Conservation (phyloP, 2,888 invertebrate species). For the Isoperla grammatica region DNA sequence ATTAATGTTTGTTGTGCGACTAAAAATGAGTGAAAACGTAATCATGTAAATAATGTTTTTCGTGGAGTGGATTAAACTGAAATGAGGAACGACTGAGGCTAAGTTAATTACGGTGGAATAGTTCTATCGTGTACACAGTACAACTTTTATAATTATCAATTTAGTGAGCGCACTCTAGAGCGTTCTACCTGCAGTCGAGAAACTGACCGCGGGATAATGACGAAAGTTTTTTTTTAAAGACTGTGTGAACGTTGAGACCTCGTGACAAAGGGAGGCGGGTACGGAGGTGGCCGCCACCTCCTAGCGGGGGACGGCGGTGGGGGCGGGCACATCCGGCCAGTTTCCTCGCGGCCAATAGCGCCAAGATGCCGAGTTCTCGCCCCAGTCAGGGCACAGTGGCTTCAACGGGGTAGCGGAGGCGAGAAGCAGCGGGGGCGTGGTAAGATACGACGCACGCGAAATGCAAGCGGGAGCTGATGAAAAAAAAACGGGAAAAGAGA, state of each 20-base stretch:
- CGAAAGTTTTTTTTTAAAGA: conserved; percentile 9
- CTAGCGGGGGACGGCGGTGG: conserved; percentile 5
- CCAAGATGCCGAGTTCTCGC: conserved; percentile 19
- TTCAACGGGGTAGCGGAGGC: conserved; percentile 14
- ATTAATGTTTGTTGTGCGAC: conserved; percentile 9
- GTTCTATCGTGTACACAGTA: conserved; percentile 14
- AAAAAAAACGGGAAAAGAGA: conserved; percentile 13
- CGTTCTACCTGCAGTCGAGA: neutral
- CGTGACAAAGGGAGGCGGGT: conserved; percentile 20
- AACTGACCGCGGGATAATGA: conserved; percentile 14
- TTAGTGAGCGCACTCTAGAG: neutral
- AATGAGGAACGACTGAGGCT: neutral
- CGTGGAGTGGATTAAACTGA: conserved; percentile 12
- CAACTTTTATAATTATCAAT: conserved; percentile 20
- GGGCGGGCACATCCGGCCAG: conserved; percentile 18
- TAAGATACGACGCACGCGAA: conserved; percentile 13
- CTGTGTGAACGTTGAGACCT: conserved; percentile 1
- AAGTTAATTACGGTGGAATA: conserved; percentile 17
- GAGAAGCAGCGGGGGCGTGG: conserved; percentile 8
- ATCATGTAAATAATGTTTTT: conserved; percentile 15
- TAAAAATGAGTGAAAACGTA: conserved; percentile 18
- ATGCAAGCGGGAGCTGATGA: neutral
- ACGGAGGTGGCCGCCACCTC: conserved; percentile 17
- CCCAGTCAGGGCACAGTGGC: conserved; percentile 22
- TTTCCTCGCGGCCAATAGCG: conserved; percentile 21